Evolutionary conservation across 2,113 vertebrate genomes (phyloP).

Genomic region (Hypomesus transpacificus): DNA sequence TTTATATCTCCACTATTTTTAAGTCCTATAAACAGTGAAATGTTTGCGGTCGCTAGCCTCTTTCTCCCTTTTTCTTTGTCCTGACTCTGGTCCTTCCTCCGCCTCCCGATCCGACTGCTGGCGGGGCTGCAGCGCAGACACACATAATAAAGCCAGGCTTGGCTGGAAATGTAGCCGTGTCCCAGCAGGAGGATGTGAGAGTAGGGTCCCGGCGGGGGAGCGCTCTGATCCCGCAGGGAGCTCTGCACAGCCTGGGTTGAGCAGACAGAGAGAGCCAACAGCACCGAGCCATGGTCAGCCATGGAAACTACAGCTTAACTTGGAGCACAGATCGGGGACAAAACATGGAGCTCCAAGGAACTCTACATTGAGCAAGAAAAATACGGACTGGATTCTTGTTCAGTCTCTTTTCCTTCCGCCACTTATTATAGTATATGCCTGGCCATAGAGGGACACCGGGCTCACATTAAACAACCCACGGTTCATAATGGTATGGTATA

Average conservation of each 20-base stretch:
- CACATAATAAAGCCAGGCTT: slow-evolving; percentile 99
- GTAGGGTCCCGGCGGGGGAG: slow-evolving; percentile 99
- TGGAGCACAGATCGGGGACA: slow-evolving; percentile 54
- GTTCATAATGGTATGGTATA: too few relatives aligned
- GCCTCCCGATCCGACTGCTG: slow-evolving; percentile 96
- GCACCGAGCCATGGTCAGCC: slow-evolving; percentile 90
- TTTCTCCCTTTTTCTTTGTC: slow-evolving; percentile 95
- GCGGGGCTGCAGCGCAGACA: slow-evolving; percentile 99
- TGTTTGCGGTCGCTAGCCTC: slow-evolving; percentile 81
- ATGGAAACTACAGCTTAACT: slow-evolving; percentile 79
- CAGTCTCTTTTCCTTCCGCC: slow-evolving; percentile 11
- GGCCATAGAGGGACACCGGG: too few relatives aligned
- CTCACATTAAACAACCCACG: too few relatives aligned
- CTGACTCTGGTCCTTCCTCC: slow-evolving; percentile 93
- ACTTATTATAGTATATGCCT: too few relatives aligned
- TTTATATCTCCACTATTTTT: slow-evolving; percentile 46
- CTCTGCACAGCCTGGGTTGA: slow-evolving; percentile 96
- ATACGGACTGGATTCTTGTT: slow-evolving; percentile 54
- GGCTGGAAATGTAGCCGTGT: slow-evolving; percentile 99
- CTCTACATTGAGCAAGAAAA: slow-evolving; percentile 43
- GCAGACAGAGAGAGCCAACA: slow-evolving; percentile 73
- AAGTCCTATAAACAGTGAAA: slow-evolving; percentile 55
- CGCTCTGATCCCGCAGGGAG: slow-evolving; percentile 99
- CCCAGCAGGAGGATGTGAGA: slow-evolving; percentile 99
- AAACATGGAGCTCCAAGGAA: slow-evolving; percentile 64